Base-by-base conservation (phyloP, 64 coral and sea anemone genomes). In the Actinia tenebrosa region DNA sequence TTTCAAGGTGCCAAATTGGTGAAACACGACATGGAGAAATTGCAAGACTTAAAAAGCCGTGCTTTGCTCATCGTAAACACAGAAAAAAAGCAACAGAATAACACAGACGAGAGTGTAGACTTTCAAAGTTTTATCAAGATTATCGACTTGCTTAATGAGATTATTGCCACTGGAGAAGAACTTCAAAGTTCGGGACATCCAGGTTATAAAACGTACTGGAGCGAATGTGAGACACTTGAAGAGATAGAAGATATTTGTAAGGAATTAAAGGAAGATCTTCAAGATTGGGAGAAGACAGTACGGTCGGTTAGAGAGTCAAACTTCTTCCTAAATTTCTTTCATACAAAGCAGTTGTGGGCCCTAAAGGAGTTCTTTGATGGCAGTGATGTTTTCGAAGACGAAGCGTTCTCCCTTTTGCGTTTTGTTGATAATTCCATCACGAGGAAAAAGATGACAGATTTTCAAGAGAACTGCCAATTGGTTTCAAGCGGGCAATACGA, bases 1-100 rank as follows among this genome's bases (percentile, higher is more conserved):
- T 9, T 16, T 0, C 10, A 10, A 1, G 50, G 56, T 16, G 56
- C 2, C 7, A 79, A n/a, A n/a, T 47, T 3, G 82, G 30, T 69
- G 37, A 46, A 16, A 56, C 88, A 82, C 69, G 50, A 80, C 30
- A 89, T 93, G 91, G 71, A 80, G 68, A 90, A 93, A 0, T 79
- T 97, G 20, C 94, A 88, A 56, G 94, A 97, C 75, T 80, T 97
- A n/a, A 78, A 90, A 88, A 97, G 94, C 80, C 87, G 94, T 7
- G 91, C 94, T 6, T 86, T 93, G 16, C 86, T 97, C 5, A 90
- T 98, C 77, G 88, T 98, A 3, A 98, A 89, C 42, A 72, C 91
- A 53, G 91, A 98, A 30, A 86, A 60, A 52, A 93, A 89, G 77
- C 69, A 77, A 64, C 72, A 30, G 56, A 43, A 3, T 5, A n/a